Percentiles rank a stretch among this genome's conserved stretches.
Evolutionary conservation across 1,140 invertebrate genomes (phyloP).

Genomic region (Drosophila teissieri): DNA sequence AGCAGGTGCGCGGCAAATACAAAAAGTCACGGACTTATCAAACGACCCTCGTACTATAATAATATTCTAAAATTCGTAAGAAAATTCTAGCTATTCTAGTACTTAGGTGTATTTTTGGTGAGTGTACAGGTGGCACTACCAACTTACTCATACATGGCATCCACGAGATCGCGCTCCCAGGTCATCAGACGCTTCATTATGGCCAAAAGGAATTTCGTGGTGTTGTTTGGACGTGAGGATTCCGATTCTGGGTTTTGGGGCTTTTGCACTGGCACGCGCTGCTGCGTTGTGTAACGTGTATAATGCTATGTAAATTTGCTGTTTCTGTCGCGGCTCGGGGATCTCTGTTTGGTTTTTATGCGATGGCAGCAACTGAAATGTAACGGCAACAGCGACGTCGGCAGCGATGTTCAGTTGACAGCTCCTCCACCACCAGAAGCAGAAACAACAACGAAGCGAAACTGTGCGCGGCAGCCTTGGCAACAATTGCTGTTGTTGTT

Average conservation of each 20-base stretch:
- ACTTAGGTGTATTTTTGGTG: slow-evolving; percentile 4
- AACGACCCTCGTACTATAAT: no score
- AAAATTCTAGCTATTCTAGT: neutral
- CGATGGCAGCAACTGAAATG: slow-evolving; percentile 61
- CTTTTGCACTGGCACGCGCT: slow-evolving; percentile 37
- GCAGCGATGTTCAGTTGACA: slow-evolving; percentile 35
- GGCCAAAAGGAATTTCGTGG: slow-evolving; percentile 48
- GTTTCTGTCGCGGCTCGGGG: slow-evolving; percentile 32
- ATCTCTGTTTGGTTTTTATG: slow-evolving; percentile 58
- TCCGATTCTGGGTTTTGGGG: neutral
- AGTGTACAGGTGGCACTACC: slow-evolving; percentile 36
- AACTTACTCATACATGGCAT: slow-evolving; percentile 83
- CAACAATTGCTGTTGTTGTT: slow-evolving; percentile 11
- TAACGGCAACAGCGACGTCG: slow-evolving; percentile 51
- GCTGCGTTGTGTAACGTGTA: slow-evolving; percentile 65
- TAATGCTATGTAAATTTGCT: slow-evolving; percentile 37
- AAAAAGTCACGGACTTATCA: no score
- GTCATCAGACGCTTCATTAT: slow-evolving; percentile 83
- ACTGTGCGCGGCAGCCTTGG: slow-evolving; percentile 58
- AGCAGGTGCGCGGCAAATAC: no score
- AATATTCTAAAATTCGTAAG: no score
- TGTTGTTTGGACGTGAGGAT: slow-evolving; percentile 9
- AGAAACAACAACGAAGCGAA: slow-evolving; percentile 23
- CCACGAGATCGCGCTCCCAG: slow-evolving; percentile 83
- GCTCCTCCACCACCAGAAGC: slow-evolving; percentile 34